Conservation (phyloP, 2,888 invertebrate genomes). For the Litoditis marina region DNA sequence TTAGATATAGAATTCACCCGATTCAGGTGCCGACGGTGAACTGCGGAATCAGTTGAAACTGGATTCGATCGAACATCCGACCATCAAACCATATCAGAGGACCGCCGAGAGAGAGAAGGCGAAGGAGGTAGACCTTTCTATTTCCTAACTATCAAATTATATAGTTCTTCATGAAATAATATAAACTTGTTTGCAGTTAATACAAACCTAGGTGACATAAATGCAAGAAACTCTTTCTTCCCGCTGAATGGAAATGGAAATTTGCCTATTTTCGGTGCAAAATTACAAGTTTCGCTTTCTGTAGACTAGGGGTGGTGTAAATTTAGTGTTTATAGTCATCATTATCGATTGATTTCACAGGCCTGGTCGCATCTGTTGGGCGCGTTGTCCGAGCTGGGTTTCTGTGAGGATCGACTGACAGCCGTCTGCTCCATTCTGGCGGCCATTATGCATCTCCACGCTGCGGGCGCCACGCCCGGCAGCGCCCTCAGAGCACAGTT, state of each 20-base stretch:
- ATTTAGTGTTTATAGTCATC: too few species aligned
- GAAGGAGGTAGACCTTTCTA: constrained; percentile 18
- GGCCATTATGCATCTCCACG: constrained; percentile 80
- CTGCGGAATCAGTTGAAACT: constrained; percentile 70
- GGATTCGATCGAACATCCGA: constrained; percentile 77
- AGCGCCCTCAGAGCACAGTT: constrained; percentile 21
- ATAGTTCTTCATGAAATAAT: neutral
- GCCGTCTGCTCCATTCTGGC: constrained; percentile 83
- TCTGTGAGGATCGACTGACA: constrained; percentile 77
- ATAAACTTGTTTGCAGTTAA: neutral
- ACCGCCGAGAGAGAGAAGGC: constrained; percentile 58
- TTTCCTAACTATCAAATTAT: too few species aligned
- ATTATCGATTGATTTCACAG: too few species aligned
- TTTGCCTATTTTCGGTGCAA: too few species aligned
- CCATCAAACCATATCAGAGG: constrained; percentile 76
- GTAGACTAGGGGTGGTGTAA: too few species aligned
- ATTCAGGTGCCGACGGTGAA: constrained; percentile 25
- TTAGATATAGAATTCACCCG: too few species aligned
- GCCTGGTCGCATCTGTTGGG: constrained; percentile 79
- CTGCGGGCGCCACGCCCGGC: constrained; percentile 22
- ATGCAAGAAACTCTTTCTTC: too few species aligned
- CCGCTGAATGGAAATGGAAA: too few species aligned
- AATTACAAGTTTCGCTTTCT: too few species aligned
- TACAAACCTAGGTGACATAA: neutral
- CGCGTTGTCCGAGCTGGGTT: constrained; percentile 75